phyloP scores from a whole-genome alignment of 2,113 vertebrate genomes.

The Clarias batrachus region DNA sequence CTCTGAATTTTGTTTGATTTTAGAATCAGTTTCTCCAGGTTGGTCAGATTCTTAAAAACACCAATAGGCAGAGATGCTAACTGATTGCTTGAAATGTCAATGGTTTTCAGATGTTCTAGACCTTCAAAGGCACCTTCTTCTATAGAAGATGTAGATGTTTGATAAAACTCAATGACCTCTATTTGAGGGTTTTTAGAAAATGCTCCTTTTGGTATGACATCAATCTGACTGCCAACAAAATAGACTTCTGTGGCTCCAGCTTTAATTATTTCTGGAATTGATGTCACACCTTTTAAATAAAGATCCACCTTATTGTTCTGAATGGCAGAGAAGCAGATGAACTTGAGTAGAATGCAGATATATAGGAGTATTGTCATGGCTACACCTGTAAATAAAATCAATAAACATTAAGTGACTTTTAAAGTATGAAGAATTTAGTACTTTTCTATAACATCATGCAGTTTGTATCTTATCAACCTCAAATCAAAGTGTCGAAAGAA shows the following conservation, averaged over 20 bases:
- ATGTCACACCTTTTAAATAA: slow-evolving; percentile 56
- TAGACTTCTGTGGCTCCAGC: slow-evolving; percentile 67
- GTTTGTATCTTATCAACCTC: background rate
- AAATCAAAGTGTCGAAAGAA: background rate
- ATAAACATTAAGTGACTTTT: background rate
- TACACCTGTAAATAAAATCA: slow-evolving; percentile 13
- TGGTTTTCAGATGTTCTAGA: slow-evolving; percentile 58
- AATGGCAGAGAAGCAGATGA: slow-evolving; percentile 23
- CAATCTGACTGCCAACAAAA: slow-evolving; percentile 70
- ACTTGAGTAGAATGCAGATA: slow-evolving; percentile 50
- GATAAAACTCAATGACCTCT: slow-evolving; percentile 69
- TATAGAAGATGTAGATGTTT: slow-evolving; percentile 62
- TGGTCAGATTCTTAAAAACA: slow-evolving; percentile 69
- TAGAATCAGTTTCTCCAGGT: slow-evolving; percentile 67
- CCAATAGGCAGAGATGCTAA: slow-evolving; percentile 66
- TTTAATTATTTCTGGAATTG: slow-evolving; percentile 64
- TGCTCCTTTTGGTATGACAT: slow-evolving; percentile 64
- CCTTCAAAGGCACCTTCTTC: slow-evolving; percentile 77
- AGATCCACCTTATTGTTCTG: slow-evolving; percentile 45
- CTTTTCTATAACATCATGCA: background rate
- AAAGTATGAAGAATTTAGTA: background rate
- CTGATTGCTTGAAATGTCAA: slow-evolving; percentile 69
- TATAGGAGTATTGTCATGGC: slow-evolving; percentile 18
- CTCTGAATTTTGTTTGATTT: slow-evolving; percentile 66
- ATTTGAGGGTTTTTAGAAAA: slow-evolving; percentile 70